Percentiles rank a stretch among this genome's conserved stretches.
Evolutionary conservation across 2,797 vertebrate species (phyloP).

Genomic region (Hydrolagus colliei): DNA sequence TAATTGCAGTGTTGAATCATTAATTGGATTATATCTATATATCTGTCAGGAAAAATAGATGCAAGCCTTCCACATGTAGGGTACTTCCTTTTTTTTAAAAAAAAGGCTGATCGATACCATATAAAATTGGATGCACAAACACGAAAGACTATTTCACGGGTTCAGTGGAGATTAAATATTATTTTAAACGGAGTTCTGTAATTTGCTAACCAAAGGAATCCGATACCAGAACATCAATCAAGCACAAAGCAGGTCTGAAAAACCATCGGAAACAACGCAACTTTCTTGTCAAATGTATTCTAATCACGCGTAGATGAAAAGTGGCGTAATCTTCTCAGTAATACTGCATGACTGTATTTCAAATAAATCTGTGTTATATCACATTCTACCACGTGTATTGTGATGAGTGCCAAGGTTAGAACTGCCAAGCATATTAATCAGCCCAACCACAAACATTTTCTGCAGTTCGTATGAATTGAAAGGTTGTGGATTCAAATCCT

Average conservation of each 20-base stretch:
- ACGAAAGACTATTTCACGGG: not conserved
- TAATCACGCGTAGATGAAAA: not conserved
- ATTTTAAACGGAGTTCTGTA: not conserved
- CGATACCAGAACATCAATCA: slow-evolving; percentile 18
- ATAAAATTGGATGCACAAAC: not conserved
- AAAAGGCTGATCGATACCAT: not conserved
- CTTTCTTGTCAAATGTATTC: not conserved
- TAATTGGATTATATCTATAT: too few species aligned
- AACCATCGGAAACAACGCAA: not conserved
- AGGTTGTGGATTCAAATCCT: too few species aligned
- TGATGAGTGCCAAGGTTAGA: not conserved
- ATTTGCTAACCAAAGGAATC: not conserved
- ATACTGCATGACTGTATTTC: not conserved
- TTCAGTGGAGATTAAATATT: too few species aligned
- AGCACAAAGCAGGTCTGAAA: not conserved
- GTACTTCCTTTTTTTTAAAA: too few species aligned
- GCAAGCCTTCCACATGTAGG: too few species aligned
- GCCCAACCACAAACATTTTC: too few species aligned
- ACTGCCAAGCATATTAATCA: not conserved
- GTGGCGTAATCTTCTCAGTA: not conserved
- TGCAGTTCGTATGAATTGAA: too few species aligned
- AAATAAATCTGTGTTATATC: not conserved
- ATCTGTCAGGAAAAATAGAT: too few species aligned
- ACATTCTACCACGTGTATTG: not conserved
- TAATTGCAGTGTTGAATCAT: too few species aligned